Evolutionary conservation across 2,888 invertebrate species (phyloP), one percentile per base, ranked within the genome.

Genomic region (Coleophora flavipennella): DNA sequence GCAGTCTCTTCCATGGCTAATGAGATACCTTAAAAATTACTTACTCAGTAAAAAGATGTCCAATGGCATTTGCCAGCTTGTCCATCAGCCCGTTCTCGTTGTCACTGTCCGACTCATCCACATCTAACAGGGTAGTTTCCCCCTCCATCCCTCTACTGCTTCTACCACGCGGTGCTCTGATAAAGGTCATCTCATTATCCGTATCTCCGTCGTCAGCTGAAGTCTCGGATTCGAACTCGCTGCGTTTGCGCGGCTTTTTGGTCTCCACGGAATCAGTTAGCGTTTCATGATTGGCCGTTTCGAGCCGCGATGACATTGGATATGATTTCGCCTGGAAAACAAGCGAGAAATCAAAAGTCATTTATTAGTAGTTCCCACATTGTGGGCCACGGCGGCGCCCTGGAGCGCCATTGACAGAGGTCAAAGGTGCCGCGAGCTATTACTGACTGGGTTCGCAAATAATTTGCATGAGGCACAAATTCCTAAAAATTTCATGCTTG

Each of bases 41-140:
- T 80, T 73, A 90, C 90, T 89, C 91, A 40, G 92, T 92, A 70
- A 94, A 93, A 42, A 94, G 72, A 75, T 92, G 91, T 11, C 90
- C 89, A 46, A 92, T 90, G n/a, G 91, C 91, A 36, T 88, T 88
- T 0, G 90, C 88, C 33, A 92, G 68, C 59, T 91, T 91, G 51
- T 91, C 91, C 75, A 90, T 88, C 2, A 88, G 78, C 1, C 88
- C 89, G 55, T 87, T 89, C 52, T 92, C 92, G 53, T 91, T 91
- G 50, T 92, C 92, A 0, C 91, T 91, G 59, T 92, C 92, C 0
- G 91, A 90, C 45, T 91, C 91, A 41, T 90, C 91, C 9, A 83
- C 67, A 52, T 87, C 90, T 78, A 58, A 67, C 36, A 67, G 80
- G 53, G 64, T 69, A 10, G 20, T 6, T 20, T 6, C 20, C 6